These are phyloP conservation scores for Peromyscus polionotus DNA, from an alignment of 2,113 vertebrate genomes.

Conservation along the genomic window DNA sequence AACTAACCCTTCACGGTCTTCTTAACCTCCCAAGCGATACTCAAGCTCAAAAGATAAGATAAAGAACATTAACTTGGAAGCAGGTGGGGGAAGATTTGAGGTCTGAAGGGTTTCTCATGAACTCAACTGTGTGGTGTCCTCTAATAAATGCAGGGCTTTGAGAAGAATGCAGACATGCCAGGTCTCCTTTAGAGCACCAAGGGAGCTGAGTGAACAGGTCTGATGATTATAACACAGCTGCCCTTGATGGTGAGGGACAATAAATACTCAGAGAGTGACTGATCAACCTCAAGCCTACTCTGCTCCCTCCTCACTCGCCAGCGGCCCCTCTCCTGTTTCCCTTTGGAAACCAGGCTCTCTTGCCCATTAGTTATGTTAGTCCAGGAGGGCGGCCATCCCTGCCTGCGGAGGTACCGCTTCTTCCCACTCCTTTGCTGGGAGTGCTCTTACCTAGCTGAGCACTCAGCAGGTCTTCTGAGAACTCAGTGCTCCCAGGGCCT, in stretches of 20 bases:
- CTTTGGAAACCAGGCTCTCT: neutral
- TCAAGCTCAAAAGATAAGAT: neutral
- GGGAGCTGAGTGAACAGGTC: neutral
- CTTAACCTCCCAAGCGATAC: neutral
- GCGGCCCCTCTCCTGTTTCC: neutral
- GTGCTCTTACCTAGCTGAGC: neutral
- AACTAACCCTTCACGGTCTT: slow-evolving; percentile 15
- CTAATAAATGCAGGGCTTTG: neutral
- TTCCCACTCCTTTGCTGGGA: neutral
- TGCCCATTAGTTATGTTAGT: neutral
- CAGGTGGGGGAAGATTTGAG: neutral
- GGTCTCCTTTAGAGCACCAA: neutral
- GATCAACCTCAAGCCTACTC: neutral
- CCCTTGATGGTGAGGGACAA: neutral
- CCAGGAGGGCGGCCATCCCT: neutral
- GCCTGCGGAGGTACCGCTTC: neutral
- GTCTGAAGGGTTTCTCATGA: slow-evolving; percentile 27
- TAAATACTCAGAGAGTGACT: neutral
- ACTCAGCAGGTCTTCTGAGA: neutral
- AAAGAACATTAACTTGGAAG: neutral
- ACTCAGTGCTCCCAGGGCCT: neutral
- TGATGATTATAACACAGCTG: neutral
- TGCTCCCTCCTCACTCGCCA: neutral
- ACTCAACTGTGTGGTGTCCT: neutral
- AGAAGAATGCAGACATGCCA: neutral